A percentile compares a stretch with the other conserved stretches of the same genome.
These are phyloP conservation scores for Silurus glanis DNA, from an alignment of 2,113 vertebrate genomes.

Conservation along the genomic window DNA sequence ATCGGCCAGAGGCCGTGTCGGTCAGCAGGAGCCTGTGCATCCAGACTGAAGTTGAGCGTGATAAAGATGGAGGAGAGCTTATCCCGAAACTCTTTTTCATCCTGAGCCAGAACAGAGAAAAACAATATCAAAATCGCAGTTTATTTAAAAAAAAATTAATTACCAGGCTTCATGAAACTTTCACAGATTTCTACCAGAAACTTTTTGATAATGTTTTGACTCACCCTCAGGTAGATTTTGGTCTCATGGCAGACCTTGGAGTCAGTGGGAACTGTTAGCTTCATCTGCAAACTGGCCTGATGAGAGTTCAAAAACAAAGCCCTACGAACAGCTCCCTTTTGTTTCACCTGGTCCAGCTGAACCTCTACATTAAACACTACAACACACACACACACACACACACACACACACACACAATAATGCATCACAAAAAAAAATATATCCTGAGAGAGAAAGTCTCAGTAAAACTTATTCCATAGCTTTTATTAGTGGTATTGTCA, in stretches of 20 bases:
- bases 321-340: slow-evolving; percentile 80
- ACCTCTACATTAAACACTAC: slow-evolving; percentile 85
- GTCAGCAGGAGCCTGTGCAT: slow-evolving; percentile 75
- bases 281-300: slow-evolving; percentile 70
- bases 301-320: slow-evolving; percentile 80
- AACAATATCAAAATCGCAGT: neutral
- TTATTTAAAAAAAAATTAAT: too few relatives aligned
- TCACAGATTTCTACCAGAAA: neutral
- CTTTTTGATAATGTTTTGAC: slow-evolving; percentile 22
- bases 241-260: slow-evolving; percentile 75
- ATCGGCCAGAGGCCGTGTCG: slow-evolving; percentile 79
- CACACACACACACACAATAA: neutral
- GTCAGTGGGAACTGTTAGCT: slow-evolving; percentile 72
- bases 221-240: slow-evolving; percentile 84
- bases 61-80: slow-evolving; percentile 87
- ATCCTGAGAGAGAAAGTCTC: neutral
- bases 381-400: slow-evolving; percentile 33
- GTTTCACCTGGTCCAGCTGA: slow-evolving; percentile 83
- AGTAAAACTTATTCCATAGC: neutral
- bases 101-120: slow-evolving; percentile 66
- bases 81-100: slow-evolving; percentile 88
- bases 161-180: neutral
- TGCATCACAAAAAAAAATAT: neutral
- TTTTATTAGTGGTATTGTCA: neutral
- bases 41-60: slow-evolving; percentile 86